Evolutionary conservation across 2,113 vertebrate genomes (phyloP).

Genomic region (Coregonus clupeaformis): DNA sequence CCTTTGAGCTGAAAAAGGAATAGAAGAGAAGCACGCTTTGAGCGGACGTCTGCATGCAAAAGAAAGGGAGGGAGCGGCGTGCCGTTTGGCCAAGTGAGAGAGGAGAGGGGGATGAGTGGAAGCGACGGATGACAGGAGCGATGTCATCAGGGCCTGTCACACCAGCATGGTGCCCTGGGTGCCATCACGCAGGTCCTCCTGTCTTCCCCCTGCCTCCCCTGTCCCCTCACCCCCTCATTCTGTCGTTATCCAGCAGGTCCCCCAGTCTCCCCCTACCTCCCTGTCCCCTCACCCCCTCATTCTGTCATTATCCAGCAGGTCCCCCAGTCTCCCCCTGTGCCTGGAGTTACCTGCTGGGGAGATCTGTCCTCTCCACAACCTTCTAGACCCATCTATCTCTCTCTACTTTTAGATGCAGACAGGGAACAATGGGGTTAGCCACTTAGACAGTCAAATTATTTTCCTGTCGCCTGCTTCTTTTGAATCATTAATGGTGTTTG

Average conservation of each 20-base stretch:
- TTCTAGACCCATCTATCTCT: neutral
- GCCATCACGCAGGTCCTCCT: neutral
- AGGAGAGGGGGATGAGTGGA: neutral
- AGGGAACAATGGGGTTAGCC: neutral
- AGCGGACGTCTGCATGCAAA: neutral
- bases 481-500: neutral
- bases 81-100: slow-evolving; percentile 1
- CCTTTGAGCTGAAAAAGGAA: slow-evolving; percentile 49
- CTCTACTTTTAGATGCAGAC: neutral
- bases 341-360: no score
- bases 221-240: no score
- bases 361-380: neutral
- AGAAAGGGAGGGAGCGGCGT: neutral
- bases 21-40: slow-evolving; percentile 33
- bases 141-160: slow-evolving; percentile 25
- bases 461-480: neutral
- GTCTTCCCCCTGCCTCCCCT: neutral
- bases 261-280: neutral
- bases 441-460: neutral
- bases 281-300: no score
- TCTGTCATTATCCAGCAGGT: no score
- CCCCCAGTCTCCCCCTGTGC: neutral
- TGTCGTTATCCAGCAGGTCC: no score
- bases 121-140: neutral
- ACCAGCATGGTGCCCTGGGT: neutral